phyloP scores from a whole-genome alignment of 2,888 invertebrate genomes.

The Harpalus rufipes region DNA sequence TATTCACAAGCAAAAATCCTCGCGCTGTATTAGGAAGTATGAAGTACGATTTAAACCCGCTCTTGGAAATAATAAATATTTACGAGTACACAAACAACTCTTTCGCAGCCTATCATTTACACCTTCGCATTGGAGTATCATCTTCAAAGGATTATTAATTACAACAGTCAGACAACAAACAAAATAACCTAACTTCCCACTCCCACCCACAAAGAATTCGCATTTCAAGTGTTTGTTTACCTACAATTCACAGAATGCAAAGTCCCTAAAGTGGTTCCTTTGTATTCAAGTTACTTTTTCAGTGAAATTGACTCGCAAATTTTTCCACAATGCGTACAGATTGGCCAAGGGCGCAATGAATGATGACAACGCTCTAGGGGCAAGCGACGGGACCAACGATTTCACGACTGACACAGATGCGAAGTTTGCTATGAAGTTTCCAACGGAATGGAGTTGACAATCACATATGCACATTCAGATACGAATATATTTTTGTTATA shows the following conservation, averaged over 20 bases:
- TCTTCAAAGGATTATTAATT: slow-evolving; percentile 33
- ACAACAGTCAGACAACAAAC: slow-evolving; percentile 6
- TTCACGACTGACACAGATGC: background rate
- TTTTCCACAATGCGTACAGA: slow-evolving; percentile 50
- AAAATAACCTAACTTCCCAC: slow-evolving; percentile 34
- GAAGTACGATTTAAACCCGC: background rate
- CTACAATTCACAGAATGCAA: slow-evolving; percentile 48
- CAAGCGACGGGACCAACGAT: background rate
- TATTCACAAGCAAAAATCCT: background rate
- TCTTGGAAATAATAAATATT: background rate
- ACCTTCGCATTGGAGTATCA: background rate
- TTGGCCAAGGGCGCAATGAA: slow-evolving; percentile 39
- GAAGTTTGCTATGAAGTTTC: background rate
- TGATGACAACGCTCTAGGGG: slow-evolving; percentile 10
- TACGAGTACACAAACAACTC: slow-evolving; percentile 15
- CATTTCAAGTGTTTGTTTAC: slow-evolving; percentile 51
- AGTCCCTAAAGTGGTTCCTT: slow-evolving; percentile 47
- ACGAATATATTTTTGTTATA: background rate
- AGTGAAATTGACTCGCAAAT: slow-evolving; percentile 52
- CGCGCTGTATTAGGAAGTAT: background rate
- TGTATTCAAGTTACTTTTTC: slow-evolving; percentile 45
- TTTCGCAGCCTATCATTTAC: slow-evolving; percentile 6
- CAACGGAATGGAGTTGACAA: background rate
- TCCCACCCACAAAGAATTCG: slow-evolving; percentile 7
- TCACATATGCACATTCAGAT: background rate